These are phyloP conservation scores for Sula dactylatra DNA, from an alignment of 2,113 vertebrate species.

Conservation along the genomic window DNA sequence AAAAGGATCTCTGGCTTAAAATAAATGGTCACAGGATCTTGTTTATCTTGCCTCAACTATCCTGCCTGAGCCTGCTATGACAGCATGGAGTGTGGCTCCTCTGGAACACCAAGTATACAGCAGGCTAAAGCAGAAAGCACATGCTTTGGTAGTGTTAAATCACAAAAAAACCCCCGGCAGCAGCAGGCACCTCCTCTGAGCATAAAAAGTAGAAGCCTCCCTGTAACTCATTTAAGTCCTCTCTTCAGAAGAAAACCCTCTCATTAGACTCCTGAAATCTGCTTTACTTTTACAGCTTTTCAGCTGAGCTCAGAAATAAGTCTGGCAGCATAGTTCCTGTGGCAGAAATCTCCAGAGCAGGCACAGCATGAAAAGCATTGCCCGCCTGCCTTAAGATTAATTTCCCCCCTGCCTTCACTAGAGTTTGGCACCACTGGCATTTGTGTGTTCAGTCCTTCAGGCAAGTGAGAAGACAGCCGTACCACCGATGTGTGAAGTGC, in stretches of 20 bases:
- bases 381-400: neutral
- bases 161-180: slow-evolving; percentile 1
- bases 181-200: neutral
- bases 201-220: neutral
- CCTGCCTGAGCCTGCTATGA: neutral
- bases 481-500: neutral
- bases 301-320: neutral
- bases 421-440: neutral
- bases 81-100: neutral
- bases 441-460: neutral
- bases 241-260: neutral
- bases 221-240: neutral
- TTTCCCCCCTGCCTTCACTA: neutral
- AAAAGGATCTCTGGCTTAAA: neutral
- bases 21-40: neutral
- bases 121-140: neutral
- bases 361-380: neutral
- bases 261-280: neutral
- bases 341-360: neutral
- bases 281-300: neutral
- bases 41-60: neutral
- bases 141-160: neutral
- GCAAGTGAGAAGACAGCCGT: neutral
- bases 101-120: neutral
- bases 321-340: neutral